Conservation (phyloP, 2,113 vertebrate genomes). For the Cryptoleucopteryx plumbea region DNA sequence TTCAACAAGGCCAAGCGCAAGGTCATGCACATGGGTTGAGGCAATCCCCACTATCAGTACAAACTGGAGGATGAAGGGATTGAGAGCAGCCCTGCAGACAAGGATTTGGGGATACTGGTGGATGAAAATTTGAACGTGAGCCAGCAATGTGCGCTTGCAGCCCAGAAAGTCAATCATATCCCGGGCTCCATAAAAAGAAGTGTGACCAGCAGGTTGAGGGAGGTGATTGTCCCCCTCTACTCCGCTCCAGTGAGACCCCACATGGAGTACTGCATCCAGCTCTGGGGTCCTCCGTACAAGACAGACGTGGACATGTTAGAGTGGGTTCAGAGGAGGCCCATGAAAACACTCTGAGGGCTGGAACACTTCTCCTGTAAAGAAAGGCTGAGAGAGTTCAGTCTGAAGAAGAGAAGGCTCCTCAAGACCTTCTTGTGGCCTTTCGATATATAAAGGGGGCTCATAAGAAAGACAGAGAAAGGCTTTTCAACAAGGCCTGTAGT, state of each 20-base stretch:
- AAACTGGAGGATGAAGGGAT: neutral
- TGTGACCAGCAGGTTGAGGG: no score
- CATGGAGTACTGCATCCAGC: neutral
- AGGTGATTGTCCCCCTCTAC: neutral
- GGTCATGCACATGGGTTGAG: neutral
- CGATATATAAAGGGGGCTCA: no score
- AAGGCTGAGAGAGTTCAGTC: neutral
- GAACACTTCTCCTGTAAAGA: neutral
- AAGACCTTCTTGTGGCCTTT: neutral
- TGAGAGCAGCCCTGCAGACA: neutral
- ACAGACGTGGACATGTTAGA: neutral
- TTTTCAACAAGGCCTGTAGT: neutral
- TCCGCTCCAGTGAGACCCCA: no score
- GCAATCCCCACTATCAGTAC: neutral
- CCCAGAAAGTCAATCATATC: no score
- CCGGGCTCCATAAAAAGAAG: no score
- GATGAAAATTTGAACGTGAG: no score
- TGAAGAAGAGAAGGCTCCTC: neutral
- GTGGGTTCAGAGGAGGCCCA: neutral
- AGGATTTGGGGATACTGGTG: no score
- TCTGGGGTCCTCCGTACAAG: neutral
- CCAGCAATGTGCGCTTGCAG: no score
- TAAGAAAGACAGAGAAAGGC: neutral
- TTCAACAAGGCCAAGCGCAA: neutral
- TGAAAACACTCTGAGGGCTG: neutral